Evolutionary conservation across 2,113 vertebrate species (phyloP).

Genomic region (Gallinago jamesoni): DNA sequence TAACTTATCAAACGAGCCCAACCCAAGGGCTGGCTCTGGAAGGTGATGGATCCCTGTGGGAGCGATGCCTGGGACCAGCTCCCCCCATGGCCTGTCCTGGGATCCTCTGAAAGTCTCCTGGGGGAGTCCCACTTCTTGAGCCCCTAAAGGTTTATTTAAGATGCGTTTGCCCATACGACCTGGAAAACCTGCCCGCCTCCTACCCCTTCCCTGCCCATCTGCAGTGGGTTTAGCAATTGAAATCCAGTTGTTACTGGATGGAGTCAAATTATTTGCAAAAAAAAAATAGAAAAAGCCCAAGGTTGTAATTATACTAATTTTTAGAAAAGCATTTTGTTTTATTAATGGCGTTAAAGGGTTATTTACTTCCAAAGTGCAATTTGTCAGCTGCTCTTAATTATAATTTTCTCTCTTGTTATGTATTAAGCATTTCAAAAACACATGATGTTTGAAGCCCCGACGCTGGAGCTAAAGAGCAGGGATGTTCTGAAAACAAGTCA

Average conservation of each 20-base stretch:
- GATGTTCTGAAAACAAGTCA: rapidly evolving
- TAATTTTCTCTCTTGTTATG: not conserved
- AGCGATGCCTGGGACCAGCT: rapidly evolving
- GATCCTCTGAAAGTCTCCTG: not conserved
- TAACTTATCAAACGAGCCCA: not conserved
- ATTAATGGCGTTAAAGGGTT: not conserved
- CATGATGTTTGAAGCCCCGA: not conserved
- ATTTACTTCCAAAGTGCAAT: constrained; percentile 8
- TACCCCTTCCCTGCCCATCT: not conserved
- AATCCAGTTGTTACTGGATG: not conserved
- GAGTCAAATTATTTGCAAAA: not conserved
- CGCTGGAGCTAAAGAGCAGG: not conserved
- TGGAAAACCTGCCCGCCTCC: not conserved
- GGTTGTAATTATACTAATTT: not conserved
- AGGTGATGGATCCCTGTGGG: rapidly evolving
- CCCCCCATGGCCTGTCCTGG: not conserved
- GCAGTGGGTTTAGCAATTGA: not conserved
- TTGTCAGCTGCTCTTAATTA: constrained; percentile 43
- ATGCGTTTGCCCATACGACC: rapidly evolving
- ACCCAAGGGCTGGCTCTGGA: rapidly evolving
- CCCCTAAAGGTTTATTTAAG: not conserved
- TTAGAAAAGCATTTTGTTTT: not conserved
- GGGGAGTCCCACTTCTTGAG: rapidly evolving
- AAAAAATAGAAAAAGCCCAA: not conserved
- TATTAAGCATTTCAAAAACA: not conserved